Evolutionary conservation across 2,113 vertebrate species (phyloP), one percentile per base, ranked within the genome.

Genomic region (Meleagris gallopavo): DNA sequence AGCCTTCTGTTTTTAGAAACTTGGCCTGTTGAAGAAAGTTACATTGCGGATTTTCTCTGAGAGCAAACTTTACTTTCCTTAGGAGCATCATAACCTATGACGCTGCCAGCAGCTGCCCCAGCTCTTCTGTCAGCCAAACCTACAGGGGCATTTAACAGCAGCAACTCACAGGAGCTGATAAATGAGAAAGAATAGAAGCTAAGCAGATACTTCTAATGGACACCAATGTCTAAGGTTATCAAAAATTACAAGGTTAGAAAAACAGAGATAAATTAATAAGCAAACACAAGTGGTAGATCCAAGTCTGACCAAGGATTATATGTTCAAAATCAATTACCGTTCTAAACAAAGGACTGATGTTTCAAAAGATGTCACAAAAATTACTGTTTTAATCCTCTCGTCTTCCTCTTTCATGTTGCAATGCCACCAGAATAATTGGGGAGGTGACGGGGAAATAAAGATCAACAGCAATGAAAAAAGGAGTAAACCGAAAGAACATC

Each of bases 381-480:
- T 21, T 9, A 77, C 2, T 0, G 1, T 20, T 60, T 13, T 40
- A 62, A 32, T 62, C 30, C 30, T 77, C 61, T 54, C 34, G 10
- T 24, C 73, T 15, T 11, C 6, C n/a, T 4, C 24, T 83, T 72
- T 36, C 36, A 48, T 11, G 41, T 32, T 87, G 58, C 25, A 45
- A 41, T 7, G 67, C 71, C 14, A 77, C 18, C 8, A 14, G 34
- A 54, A 11, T n/a, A 81, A 67, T 62, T 74, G 17, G 16, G 2
- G 4, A 7, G 25, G 11, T 24, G 54, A 10, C 16, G 2, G 25
- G 13, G 32, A 48, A 10, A 65, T 43, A 70, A 77, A 70, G 66
- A 20, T 66, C 67, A 48, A 36, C 13, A 87, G 52, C 38, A 65
- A 19, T 22, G 58, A 67, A 29, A 82, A 16, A n/a, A 65, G 24